Conservation (phyloP, 1,140 invertebrate genomes). For the Zaprionus tsacasi region DNA sequence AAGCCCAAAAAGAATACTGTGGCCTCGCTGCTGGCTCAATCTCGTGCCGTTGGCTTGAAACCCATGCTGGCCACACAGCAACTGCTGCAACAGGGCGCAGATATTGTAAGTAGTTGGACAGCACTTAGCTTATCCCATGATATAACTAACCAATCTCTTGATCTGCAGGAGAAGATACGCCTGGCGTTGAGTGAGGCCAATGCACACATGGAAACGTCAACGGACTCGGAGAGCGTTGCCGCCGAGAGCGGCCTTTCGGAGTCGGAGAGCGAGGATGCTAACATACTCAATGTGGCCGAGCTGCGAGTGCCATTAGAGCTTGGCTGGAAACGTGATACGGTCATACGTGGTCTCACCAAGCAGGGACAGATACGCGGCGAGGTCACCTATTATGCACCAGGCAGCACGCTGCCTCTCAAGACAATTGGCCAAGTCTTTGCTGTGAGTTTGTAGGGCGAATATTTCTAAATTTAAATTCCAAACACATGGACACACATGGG, state of each 20-base stretch:
- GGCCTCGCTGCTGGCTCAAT: slow-evolving; percentile 93
- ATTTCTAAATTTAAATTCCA: slow-evolving; percentile 28
- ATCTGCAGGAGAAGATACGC: slow-evolving; percentile 85
- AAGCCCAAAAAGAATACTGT: slow-evolving; percentile 96
- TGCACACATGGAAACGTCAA: slow-evolving; percentile 85
- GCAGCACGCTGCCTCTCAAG: slow-evolving; percentile 85
- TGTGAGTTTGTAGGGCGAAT: slow-evolving; percentile 84
- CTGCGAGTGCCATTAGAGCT: slow-evolving; percentile 90
- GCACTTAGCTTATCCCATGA: not conserved
- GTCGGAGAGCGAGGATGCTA: slow-evolving; percentile 84
- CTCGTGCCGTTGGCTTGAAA: slow-evolving; percentile 89
- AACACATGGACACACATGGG: not conserved
- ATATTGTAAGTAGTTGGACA: slow-evolving; percentile 73
- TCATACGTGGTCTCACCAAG: slow-evolving; percentile 93
- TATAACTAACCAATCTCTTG: not conserved
- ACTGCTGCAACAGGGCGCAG: slow-evolving; percentile 83
- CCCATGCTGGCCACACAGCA: slow-evolving; percentile 86
- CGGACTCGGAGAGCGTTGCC: slow-evolving; percentile 86
- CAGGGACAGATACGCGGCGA: slow-evolving; percentile 92
- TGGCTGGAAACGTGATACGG: slow-evolving; percentile 96
- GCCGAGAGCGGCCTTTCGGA: slow-evolving; percentile 85
- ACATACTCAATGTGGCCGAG: slow-evolving; percentile 86
- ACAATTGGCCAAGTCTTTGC: slow-evolving; percentile 85
- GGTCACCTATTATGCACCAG: slow-evolving; percentile 95
- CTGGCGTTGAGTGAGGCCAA: slow-evolving; percentile 85